A percentile compares a stretch with the other conserved stretches of the same genome.
These are phyloP conservation scores for Cricetomys ansorgei DNA, from an alignment of 2,113 vertebrate species.

Conservation along the genomic window DNA sequence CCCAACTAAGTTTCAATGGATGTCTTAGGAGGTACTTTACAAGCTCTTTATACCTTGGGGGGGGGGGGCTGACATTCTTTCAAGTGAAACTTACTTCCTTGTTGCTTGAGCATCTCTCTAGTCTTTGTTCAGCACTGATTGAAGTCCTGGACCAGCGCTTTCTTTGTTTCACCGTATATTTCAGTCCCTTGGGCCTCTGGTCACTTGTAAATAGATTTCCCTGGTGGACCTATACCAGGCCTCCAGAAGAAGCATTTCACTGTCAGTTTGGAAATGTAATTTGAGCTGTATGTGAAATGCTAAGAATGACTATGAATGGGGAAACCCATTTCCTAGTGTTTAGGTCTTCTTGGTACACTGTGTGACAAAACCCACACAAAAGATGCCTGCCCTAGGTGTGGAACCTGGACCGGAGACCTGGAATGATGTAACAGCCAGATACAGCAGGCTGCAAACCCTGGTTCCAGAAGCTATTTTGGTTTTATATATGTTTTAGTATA, in stretches of 20 bases:
- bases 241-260: slow-evolving; percentile 9
- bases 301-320: not conserved
- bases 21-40: not conserved
- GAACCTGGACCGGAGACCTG: not conserved
- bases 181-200: not conserved
- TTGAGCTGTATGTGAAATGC: not conserved
- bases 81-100: slow-evolving; percentile 45
- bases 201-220: slow-evolving; percentile 22
- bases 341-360: fast-evolving
- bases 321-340: not conserved
- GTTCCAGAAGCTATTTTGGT: not conserved
- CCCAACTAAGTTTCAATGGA: not conserved
- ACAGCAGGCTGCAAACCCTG: not conserved
- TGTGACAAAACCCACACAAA: not conserved
- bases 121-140: not conserved
- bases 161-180: not conserved
- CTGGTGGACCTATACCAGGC: not conserved
- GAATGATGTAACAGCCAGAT: not conserved
- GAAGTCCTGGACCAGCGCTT: not conserved
- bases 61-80: too few relatives aligned
- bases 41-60: slow-evolving; percentile 46
- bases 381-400: not conserved
- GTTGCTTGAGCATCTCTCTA: slow-evolving; percentile 23
- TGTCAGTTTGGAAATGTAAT: not conserved
- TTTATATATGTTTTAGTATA: not conserved